Base-by-base conservation (phyloP, 2,888 invertebrate genomes). In the Hydraecia micacea region DNA sequence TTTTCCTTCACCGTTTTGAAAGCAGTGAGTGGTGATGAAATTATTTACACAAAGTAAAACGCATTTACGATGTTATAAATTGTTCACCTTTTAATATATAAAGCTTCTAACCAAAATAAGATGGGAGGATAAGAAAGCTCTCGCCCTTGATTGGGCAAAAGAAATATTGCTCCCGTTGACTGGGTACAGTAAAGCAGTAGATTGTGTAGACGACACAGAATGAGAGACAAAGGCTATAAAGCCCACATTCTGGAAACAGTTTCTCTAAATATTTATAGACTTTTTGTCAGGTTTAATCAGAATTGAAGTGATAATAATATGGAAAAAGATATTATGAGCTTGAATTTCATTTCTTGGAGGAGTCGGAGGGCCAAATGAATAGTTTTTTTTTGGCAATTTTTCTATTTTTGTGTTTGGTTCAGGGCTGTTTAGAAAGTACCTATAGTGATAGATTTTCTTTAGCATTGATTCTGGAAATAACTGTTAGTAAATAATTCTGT, bases 191-290 rank as follows among this genome's bases (percentile, higher is more conserved):
- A 73, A 75, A 85, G 79, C 83, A 85, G 79, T 88, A 84, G 81
- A 87, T 89, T 90, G 86, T 85, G 80, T 79, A 83, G 85, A 76
- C 78, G 71, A 85, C 42, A 85, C 42, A 78, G 81, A 87, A 85
- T 84, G 84, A 85, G 83, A 83, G 81, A 86, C 87, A 86, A 84
- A 85, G 83, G 83, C 82, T 85, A 86, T 87, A 84, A 86, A 84
- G 78, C 68, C 52, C 80, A 79, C 84, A 87, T 86, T 86, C 78
- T 81, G 83, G 71, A 71, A 82, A 80, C 72, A 75, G 71, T 69
- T 69, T 82, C 80, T 62, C 81, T 89, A 84, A 89, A 87, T 89
- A 89, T 89, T 89, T 86, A 89, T 85, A 81, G 80, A 79, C 77
- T 74, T 85, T 79, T 82, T 79, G 72, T 83, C 79, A 75, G 83